phyloP scores from a whole-genome alignment of 2,113 vertebrate species.

The Odobenus rosmarus region DNA sequence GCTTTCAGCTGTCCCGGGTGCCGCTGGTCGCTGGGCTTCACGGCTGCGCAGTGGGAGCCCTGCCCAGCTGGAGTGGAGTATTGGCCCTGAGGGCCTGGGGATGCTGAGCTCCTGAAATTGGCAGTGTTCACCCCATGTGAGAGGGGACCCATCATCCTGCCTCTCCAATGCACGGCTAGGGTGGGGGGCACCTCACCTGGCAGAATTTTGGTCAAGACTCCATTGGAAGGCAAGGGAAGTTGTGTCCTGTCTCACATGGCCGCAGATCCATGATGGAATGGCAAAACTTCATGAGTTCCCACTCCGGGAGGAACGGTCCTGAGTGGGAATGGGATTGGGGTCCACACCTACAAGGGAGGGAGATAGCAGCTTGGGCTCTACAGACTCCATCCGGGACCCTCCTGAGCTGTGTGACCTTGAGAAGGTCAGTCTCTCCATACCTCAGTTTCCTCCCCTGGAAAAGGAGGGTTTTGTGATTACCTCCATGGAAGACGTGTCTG shows the following conservation, averaged over 20 bases:
- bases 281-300: not conserved
- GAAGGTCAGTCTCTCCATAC: not conserved
- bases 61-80: not conserved
- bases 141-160: not conserved
- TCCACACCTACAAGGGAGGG: fast-evolving
- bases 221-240: not conserved
- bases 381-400: not conserved
- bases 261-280: fast-evolving
- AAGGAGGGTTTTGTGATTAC: not conserved
- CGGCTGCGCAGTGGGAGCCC: fast-evolving
- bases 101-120: not conserved
- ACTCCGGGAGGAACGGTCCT: fast-evolving
- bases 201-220: not conserved
- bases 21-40: not conserved
- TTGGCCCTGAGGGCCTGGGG: not conserved
- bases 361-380: not conserved
- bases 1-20: not conserved
- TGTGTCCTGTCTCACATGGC: not conserved
- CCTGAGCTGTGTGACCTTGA: not conserved
- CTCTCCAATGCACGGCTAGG: not conserved
- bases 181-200: not conserved
- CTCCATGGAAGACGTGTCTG: not conserved
- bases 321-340: not conserved
- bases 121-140: too few relatives aligned
- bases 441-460: not conserved